These are phyloP conservation scores for Psammodynastes pulverulentus DNA, from an alignment of 2,113 vertebrate genomes.

Conservation along the genomic window DNA sequence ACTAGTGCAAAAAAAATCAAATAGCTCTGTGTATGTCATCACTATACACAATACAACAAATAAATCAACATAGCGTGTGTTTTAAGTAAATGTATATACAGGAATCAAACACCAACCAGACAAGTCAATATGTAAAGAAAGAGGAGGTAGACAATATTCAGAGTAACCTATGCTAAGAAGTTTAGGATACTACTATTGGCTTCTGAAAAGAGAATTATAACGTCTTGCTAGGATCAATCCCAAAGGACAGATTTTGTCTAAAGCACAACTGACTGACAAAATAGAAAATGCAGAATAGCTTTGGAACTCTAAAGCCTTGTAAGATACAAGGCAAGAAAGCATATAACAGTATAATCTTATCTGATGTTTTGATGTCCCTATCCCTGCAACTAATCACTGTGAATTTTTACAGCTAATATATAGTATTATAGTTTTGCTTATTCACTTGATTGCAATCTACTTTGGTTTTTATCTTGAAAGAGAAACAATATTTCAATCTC, in stretches of 20 bases:
- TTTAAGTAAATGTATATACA: background rate
- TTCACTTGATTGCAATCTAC: background rate
- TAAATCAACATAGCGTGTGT: background rate
- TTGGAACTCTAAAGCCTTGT: background rate
- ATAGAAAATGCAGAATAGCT: background rate
- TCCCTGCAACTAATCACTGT: background rate
- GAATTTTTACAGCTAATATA: background rate
- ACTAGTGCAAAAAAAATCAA: background rate
- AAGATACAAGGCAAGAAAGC: background rate
- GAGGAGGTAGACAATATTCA: background rate
- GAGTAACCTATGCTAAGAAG: background rate
- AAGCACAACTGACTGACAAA: background rate
- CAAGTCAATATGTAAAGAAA: background rate
- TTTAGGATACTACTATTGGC: background rate
- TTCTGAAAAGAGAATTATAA: background rate
- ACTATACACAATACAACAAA: background rate
- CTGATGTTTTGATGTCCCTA: background rate
- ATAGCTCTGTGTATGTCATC: background rate
- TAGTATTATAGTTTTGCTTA: background rate
- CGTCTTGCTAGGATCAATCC: background rate
- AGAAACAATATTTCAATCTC: background rate
- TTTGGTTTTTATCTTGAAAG: background rate
- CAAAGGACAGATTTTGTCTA: background rate
- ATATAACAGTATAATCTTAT: background rate
- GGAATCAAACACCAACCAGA: background rate